Percentiles rank a stretch among this genome's conserved stretches.
Conservation (phyloP, 1,140 invertebrate species). For the Drosophila insularis region DNA sequence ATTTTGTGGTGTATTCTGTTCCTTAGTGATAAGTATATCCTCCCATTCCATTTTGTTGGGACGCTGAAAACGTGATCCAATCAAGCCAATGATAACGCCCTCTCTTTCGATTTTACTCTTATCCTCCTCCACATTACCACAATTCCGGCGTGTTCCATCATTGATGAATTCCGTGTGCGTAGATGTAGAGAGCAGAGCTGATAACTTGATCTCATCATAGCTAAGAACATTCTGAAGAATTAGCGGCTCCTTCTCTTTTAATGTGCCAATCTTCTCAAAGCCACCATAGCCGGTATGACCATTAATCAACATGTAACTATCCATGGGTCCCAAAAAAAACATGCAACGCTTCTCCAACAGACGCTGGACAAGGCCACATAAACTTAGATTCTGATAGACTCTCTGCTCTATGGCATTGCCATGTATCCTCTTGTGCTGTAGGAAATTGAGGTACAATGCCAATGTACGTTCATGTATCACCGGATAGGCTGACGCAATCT, state of each 20-base stretch:
- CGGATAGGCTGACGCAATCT: conserved; percentile 76
- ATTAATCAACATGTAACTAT: conserved; percentile 37
- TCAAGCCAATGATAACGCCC: conserved; percentile 81
- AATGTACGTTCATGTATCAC: conserved; percentile 67
- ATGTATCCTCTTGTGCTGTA: conserved; percentile 67
- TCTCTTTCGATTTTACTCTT: conserved; percentile 61
- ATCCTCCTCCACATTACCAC: conserved; percentile 80
- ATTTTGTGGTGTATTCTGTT: conserved; percentile 83
- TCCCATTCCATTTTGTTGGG: conserved; percentile 84
- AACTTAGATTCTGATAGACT: conserved; percentile 40
- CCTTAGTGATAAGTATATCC: conserved; percentile 83
- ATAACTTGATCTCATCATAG: conserved; percentile 82
- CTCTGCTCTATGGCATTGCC: conserved; percentile 42
- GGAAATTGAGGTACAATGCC: conserved; percentile 53
- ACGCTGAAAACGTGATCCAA: conserved; percentile 83
- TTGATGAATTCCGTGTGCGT: conserved; percentile 87
- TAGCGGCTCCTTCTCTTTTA: conserved; percentile 35
- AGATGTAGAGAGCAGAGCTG: conserved; percentile 85
- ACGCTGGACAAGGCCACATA: conserved; percentile 62
- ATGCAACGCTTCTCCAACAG: conserved; percentile 65
- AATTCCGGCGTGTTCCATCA: conserved; percentile 84
- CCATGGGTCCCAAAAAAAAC: conserved; percentile 28
- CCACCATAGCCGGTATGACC: conserved; percentile 37
- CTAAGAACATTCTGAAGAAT: conserved; percentile 56
- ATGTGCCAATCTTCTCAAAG: conserved; percentile 57